Evolutionary conservation across 2,888 invertebrate genomes (phyloP), one percentile per base, ranked within the genome.

Genomic region (Acanthosepion lycidas): DNA sequence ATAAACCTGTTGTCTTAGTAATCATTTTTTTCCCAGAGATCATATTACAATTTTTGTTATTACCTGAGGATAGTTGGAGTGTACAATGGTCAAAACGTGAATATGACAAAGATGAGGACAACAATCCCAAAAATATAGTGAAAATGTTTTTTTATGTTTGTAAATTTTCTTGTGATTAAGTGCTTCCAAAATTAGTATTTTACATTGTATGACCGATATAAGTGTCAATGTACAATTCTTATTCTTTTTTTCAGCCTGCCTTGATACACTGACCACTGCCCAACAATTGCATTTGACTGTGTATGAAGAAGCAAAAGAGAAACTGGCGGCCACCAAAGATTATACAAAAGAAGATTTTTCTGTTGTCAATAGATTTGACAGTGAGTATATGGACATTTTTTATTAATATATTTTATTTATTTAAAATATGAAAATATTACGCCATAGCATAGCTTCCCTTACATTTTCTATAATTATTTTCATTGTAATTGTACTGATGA

Each of bases 311-410:
- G 97, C 97, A 51, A 96, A 96, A 55, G 97, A 97, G 94, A 97
- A 97, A 94, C 96, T 96, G 59, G 96, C 97, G 20, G 95, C 97
- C 9, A 96, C 97, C 53, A 98, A 98, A 97, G 98, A 98, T 94
- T 98, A 98, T 97, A 98, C 98, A 55, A 98, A 98, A 96, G 99
- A 99, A 96, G 99, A 99, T 97, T 99, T 98, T 97, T 98, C 98
- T 94, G 98, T 98, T 3, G 98, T 99, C 42, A 99, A 98, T 97
- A 98, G 99, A 95, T 99, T 99, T 97, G 99, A 99, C 97, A 99
- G 98, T 98, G 96, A 97, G 98, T 97, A 18, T 5, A 59, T 59
- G 0, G 20, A 55, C 51, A 51, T 51, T 59, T 59, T 59, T 23
- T 59, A 59, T 59, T 59, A 55, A 18, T 20, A 55, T 55, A 55